Conservation (phyloP, 1,140 invertebrate species). For the Ceratoteleas bidentatus region DNA sequence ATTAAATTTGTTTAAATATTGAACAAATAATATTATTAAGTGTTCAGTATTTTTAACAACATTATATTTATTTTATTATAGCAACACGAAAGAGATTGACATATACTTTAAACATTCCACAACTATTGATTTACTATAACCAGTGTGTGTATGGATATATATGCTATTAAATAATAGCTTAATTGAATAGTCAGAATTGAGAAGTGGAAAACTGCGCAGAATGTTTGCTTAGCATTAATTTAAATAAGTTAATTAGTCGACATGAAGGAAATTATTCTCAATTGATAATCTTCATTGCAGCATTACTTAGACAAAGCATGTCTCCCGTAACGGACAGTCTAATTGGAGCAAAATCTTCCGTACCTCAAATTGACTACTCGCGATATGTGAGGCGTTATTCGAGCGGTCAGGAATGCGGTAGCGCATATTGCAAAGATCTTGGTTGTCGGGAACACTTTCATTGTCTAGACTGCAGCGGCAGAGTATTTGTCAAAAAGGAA, state of each 20-base stretch:
- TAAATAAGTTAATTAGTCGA: not conserved
- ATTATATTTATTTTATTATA: too few relatives aligned
- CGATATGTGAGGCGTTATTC: conserved; percentile 87
- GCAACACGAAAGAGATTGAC: too few relatives aligned
- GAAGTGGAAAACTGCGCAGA: too few relatives aligned
- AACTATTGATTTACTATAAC: too few relatives aligned
- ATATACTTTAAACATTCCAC: too few relatives aligned
- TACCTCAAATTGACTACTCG: conserved; percentile 85
- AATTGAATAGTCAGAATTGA: too few relatives aligned
- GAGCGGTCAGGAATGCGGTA: conserved; percentile 86
- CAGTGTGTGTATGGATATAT: too few relatives aligned
- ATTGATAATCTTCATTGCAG: conserved; percentile 72
- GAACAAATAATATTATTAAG: too few relatives aligned
- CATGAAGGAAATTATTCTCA: conserved; percentile 40
- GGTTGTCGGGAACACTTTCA: conserved; percentile 95
- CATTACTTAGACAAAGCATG: conserved; percentile 79
- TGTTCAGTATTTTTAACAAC: too few relatives aligned
- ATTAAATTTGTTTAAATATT: too few relatives aligned
- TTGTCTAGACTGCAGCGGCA: conserved; percentile 93
- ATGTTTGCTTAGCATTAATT: too few relatives aligned
- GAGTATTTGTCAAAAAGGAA: conserved; percentile 98
- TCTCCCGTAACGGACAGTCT: conserved; percentile 77
- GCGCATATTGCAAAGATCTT: conserved; percentile 85
- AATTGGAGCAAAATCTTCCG: conserved; percentile 76
- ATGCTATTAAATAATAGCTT: too few relatives aligned